A percentile compares a stretch with the other conserved stretches of the same genome.
Evolutionary conservation across 2,888 invertebrate genomes (phyloP).

Genomic region (Machimus rusticus): DNA sequence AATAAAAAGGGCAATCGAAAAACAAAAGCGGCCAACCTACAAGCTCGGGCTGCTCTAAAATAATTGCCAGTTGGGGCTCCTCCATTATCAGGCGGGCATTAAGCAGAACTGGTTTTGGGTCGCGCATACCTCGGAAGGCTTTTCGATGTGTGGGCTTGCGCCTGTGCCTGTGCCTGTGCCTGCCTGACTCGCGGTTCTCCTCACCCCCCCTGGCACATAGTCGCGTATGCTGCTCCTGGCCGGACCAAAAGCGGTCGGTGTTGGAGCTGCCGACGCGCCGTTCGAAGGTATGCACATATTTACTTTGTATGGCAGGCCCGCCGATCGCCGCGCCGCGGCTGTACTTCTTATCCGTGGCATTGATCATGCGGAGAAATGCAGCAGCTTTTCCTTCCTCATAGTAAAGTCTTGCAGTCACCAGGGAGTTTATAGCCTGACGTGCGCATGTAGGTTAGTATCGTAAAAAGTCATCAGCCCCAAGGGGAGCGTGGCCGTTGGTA

Average conservation of each 20-base stretch:
- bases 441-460: not conserved
- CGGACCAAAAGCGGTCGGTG: not conserved
- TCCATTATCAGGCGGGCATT: not conserved
- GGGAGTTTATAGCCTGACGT: not conserved
- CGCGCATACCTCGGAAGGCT: not conserved
- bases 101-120: not conserved
- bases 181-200: not conserved
- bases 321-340: not conserved
- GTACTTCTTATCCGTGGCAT: constrained; percentile 2
- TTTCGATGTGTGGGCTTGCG: not conserved
- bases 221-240: not conserved
- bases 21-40: not conserved
- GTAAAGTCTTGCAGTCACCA: not conserved
- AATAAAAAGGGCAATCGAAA: not conserved
- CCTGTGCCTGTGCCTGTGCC: not conserved
- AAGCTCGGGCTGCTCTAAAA: not conserved
- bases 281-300: not conserved
- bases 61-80: not conserved
- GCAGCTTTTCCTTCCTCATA: not conserved
- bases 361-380: not conserved
- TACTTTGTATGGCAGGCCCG: not conserved
- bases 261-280: not conserved
- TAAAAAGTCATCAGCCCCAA: not conserved
- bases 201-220: not conserved
- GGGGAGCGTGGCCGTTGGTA: not conserved